Evolutionary conservation across 2,113 vertebrate species (phyloP), one percentile per base, ranked within the genome.

Genomic region (Phocoena sinus): DNA sequence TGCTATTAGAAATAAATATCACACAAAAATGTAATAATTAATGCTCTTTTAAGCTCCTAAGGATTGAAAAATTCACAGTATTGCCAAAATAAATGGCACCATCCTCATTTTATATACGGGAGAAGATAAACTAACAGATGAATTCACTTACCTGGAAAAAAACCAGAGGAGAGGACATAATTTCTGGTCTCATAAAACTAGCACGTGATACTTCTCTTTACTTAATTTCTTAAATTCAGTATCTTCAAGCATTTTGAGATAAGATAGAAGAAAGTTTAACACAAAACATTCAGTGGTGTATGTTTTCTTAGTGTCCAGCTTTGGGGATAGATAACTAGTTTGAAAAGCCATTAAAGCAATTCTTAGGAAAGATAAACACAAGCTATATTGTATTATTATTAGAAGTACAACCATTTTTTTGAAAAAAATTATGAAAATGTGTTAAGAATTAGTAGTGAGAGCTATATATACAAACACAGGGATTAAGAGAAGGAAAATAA

Each of bases 1-100:
- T 95, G 70, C 38, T 89, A 85, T 89, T 95, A 96, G 92, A 97
- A 95, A 95, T 95, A 96, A 97, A 68, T 80, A 95, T 36, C 33
- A 86, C 80, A 15, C 20, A 96, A 96, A 95, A 89, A 60, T 60
- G 4, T 65, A 91, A 73, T 58, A 38, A 38, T 70, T 87, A 85
- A 91, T 83, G 77, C 4, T 94, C 38, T 94, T 94, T 89, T 50
- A 93, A 91, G 74, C 84, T 95, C 26, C 11, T 56, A 81, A 41
- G n/a, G 94, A 88, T 56, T 84, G 38, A 91, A 95, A 89, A 89
- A 38, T 41, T 86, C 58, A 93, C 4, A 96, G 68, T 15, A 33
- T 36, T 89, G 56, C 31, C 53, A 74, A 84, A 71, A 70, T 58
- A 86, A 95, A 88, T 33, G 18, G 11, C 89, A 70, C 36, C 14